phyloP scores from a whole-genome alignment of 1,140 invertebrate species.

The Caenorhabditis latens region DNA sequence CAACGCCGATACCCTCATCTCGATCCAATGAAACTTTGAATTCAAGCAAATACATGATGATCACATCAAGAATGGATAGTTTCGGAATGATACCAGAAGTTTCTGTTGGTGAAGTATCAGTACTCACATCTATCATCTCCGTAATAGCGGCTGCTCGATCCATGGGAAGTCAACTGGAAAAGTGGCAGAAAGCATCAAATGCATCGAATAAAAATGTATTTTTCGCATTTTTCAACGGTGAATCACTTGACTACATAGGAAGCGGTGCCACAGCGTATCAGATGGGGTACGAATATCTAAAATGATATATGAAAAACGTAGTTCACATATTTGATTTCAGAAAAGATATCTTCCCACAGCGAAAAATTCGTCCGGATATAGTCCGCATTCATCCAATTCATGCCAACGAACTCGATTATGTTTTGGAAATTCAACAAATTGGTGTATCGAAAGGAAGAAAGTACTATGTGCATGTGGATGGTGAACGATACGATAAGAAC shows the following conservation, averaged over 20 bases:
- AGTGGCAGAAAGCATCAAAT: constrained; percentile 64
- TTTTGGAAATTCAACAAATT: constrained; percentile 70
- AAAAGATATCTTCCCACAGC: neutral
- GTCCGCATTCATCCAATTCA: constrained; percentile 65
- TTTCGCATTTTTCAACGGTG: constrained; percentile 72
- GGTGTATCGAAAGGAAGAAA: constrained; percentile 36
- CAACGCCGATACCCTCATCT: neutral
- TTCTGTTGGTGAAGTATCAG: constrained; percentile 69
- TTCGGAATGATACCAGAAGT: constrained; percentile 68
- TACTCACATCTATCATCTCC: constrained; percentile 69
- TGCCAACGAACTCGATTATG: constrained; percentile 59
- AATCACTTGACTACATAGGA: constrained; percentile 72
- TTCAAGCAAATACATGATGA: constrained; percentile 64
- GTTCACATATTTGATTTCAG: constrained; percentile 10
- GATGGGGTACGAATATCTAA: constrained; percentile 59
- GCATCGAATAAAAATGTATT: constrained; percentile 65
- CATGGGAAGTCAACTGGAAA: constrained; percentile 67
- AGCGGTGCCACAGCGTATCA: constrained; percentile 70
- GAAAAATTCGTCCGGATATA: neutral
- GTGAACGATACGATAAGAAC: constrained; percentile 3
- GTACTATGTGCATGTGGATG: constrained; percentile 66
- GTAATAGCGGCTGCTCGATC: constrained; percentile 70
- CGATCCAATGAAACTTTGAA: neutral
- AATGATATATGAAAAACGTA: constrained; percentile 61
- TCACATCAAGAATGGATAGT: constrained; percentile 64